These are phyloP conservation scores for Nycticebus coucang DNA, from an alignment of 2,113 vertebrate genomes.

Conservation along the genomic window DNA sequence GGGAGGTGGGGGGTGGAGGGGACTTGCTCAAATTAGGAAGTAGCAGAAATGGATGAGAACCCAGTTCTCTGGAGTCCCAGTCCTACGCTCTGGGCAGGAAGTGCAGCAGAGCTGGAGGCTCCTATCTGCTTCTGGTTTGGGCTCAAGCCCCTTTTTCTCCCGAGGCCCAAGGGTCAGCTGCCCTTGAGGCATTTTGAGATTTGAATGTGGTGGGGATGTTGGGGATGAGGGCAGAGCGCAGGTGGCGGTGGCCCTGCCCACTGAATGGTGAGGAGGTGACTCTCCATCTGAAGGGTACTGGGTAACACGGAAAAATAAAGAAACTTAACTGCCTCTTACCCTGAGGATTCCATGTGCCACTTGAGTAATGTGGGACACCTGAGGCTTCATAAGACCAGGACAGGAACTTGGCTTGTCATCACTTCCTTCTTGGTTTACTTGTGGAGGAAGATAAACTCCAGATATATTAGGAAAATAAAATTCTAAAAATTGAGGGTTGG, in stretches of 20 bases:
- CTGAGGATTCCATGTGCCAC: not conserved
- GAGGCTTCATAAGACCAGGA: not conserved
- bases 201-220: not conserved
- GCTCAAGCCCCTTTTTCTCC: not conserved
- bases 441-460: not conserved
- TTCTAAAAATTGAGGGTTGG: not conserved
- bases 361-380: not conserved
- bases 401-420: not conserved
- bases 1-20: too few relatives aligned
- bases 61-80: not conserved
- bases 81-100: not conserved
- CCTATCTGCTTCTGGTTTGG: not conserved
- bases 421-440: not conserved
- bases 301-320: not conserved
- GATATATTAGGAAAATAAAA: not conserved
- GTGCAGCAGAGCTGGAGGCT: not conserved
- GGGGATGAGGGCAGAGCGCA: not conserved
- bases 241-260: accelerated
- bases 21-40: not conserved
- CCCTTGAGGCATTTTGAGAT: not conserved
- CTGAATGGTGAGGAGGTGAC: not conserved
- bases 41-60: not conserved
- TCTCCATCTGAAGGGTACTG: not conserved
- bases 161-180: not conserved
- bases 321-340: too few relatives aligned